Base-by-base conservation (phyloP, 2,113 vertebrate species). In the Hypanus sabinus region DNA sequence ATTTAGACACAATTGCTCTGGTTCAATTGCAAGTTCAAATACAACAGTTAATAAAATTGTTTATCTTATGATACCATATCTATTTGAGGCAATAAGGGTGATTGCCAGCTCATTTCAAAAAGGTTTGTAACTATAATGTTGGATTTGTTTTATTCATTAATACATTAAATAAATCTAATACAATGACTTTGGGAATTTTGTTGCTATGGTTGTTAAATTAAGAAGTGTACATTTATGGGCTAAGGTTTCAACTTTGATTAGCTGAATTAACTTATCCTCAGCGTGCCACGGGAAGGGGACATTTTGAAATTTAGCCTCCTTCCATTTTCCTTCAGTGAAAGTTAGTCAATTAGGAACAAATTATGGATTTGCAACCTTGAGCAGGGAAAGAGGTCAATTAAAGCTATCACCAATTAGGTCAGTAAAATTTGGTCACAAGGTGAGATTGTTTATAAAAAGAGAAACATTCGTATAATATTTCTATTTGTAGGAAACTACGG, bases 71-170 rank as follows among this genome's bases (percentile, higher is more conserved):
- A 30, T 60, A 87, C 10, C 24, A 12, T 46, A 87, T 60, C 55
- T 22, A 83, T 27, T 62, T 88, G 83, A 88, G 57, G 5, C 24
- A 88, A 88, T 60, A 9, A 57, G 57, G 12, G 11, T 62, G 57
- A 55, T 88, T 88, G 55, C 60, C 60, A n/a, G 83, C 4, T n/a
- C 27, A 62, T 62, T 88, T 30, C 24, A 88, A 27, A 62, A 24
- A 88, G 11, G 83, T 88, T 88, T n/a, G 57, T 14, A 60, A 3
- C 57, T n/a, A 62, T 60, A 88, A 88, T 88, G 57, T 88, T 88
- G 83, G 57, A 88, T 88, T 88, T 11, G 83, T 88, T 88, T 88
- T 5, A 60, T 62, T 88, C 27, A 88, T 60, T n/a, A 62, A 88
- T 46, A 46, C 2, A 46, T 46, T 46, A 46, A 1, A 46, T 46